Conservation (phyloP, 2,113 vertebrate genomes). For the Himantopus leucocephalus region DNA sequence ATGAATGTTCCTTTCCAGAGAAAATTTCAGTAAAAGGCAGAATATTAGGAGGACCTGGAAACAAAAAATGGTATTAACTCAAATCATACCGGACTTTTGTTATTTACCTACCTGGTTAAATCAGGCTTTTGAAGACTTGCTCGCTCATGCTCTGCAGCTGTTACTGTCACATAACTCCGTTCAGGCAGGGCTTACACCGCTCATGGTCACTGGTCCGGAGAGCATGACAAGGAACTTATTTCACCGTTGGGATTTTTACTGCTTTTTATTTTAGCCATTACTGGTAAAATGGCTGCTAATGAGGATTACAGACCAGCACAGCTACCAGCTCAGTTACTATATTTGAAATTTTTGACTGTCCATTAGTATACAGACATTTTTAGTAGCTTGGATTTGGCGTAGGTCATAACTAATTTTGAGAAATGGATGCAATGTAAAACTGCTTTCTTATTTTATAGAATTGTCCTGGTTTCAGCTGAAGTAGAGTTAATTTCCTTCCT, state of each 20-base stretch:
- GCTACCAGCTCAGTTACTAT: neutral
- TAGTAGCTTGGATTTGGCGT: neutral
- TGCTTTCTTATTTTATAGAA: neutral
- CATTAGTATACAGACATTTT: neutral
- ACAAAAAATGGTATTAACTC: neutral
- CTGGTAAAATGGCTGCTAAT: neutral
- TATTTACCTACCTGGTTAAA: neutral
- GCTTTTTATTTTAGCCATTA: neutral
- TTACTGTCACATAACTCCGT: neutral
- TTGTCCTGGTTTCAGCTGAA: neutral
- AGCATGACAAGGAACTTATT: neutral
- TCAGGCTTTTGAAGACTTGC: neutral
- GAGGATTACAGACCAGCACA: neutral
- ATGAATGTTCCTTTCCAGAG: neutral
- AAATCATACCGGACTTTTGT: neutral
- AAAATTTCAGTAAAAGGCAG: neutral
- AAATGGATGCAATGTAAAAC: neutral
- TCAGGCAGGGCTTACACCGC: neutral
- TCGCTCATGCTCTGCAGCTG: neutral
- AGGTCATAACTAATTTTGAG: neutral
- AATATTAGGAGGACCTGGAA: neutral
- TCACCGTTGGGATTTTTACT: neutral
- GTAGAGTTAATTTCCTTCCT: neutral
- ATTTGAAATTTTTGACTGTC: neutral
- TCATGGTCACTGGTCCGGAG: neutral